Evolutionary conservation across 2,888 invertebrate species (phyloP).

Genomic region (Allygus modestus): DNA sequence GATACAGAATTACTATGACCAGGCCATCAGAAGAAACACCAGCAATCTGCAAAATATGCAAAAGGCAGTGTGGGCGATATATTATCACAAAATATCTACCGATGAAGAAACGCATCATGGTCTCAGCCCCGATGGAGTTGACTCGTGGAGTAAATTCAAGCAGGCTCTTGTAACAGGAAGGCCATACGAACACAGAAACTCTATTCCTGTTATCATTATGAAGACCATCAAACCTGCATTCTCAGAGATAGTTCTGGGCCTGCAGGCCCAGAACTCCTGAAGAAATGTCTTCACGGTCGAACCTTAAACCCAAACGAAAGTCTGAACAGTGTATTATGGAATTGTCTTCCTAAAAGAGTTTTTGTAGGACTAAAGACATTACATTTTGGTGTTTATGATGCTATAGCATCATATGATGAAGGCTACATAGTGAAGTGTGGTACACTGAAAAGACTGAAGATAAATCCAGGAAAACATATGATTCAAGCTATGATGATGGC

Average conservation of each 20-base stretch:
- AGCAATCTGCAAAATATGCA: slow-evolving; percentile 23
- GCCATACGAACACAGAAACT: slow-evolving; percentile 24
- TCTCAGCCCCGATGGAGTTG: slow-evolving; percentile 30
- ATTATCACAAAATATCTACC: slow-evolving; percentile 48
- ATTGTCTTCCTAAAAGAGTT: slow-evolving; percentile 24
- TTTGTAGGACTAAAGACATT: slow-evolving; percentile 23
- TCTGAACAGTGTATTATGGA: slow-evolving; percentile 41
- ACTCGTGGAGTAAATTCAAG: slow-evolving; percentile 11
- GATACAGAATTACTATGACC: slow-evolving; percentile 41
- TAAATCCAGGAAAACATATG: background rate
- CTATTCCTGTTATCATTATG: slow-evolving; percentile 31
- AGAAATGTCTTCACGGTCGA: background rate
- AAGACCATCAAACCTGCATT: slow-evolving; percentile 35
- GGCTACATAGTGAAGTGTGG: background rate
- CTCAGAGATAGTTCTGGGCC: background rate
- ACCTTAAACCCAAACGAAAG: slow-evolving; percentile 46
- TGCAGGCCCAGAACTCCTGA: background rate
- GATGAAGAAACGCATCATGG: slow-evolving; percentile 31
- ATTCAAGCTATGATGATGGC: background rate
- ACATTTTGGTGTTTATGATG: slow-evolving; percentile 32
- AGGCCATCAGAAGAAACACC: slow-evolving; percentile 39
- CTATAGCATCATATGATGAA: background rate
- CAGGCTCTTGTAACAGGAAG: background rate
- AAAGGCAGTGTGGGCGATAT: slow-evolving; percentile 48
- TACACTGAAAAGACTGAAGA: background rate